Evolutionary conservation across 2,888 invertebrate genomes (phyloP).

Genomic region (Isoperla grammatica): DNA sequence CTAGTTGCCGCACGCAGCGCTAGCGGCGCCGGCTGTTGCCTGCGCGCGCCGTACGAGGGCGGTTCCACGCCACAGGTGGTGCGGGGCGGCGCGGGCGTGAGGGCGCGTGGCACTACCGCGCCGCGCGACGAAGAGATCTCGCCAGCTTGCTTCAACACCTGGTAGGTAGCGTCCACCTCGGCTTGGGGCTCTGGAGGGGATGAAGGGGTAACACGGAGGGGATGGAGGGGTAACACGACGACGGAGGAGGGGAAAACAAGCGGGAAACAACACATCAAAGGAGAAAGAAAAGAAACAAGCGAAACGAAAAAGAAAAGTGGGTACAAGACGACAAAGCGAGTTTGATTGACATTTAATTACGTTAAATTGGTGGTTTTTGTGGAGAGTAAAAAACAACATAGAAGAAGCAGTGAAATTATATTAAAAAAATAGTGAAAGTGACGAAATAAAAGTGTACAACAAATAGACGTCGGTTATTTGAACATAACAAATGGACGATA

Average conservation of each 20-base stretch:
- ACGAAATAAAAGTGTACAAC: not conserved
- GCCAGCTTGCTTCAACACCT: constrained; percentile 90
- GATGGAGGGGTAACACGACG: too few species aligned
- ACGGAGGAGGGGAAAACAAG: constrained; percentile 16
- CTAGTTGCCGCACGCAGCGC: constrained; percentile 35
- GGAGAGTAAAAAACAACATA: too few species aligned
- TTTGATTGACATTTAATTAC: not conserved
- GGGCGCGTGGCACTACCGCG: constrained; percentile 35
- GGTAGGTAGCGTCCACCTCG: constrained; percentile 86
- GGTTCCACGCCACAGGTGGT: constrained; percentile 42
- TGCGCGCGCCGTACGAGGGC: constrained; percentile 42
- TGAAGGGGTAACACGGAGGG: constrained; percentile 2
- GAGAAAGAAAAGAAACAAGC: too few species aligned
- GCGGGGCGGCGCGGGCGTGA: constrained; percentile 32
- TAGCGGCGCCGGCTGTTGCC: constrained; percentile 21
- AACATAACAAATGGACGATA: too few species aligned
- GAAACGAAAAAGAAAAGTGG: not conserved
- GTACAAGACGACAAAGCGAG: not conserved
- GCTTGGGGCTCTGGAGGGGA: constrained; percentile 19
- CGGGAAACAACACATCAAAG: constrained; percentile 10
- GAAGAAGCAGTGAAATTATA: not conserved
- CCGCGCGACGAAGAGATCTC: constrained; percentile 55
- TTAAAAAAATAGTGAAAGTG: not conserved
- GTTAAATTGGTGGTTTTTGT: too few species aligned
- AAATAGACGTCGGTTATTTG: too few species aligned